phyloP scores from a whole-genome alignment of 2,113 vertebrate species.

The Erinaceus europaeus region DNA sequence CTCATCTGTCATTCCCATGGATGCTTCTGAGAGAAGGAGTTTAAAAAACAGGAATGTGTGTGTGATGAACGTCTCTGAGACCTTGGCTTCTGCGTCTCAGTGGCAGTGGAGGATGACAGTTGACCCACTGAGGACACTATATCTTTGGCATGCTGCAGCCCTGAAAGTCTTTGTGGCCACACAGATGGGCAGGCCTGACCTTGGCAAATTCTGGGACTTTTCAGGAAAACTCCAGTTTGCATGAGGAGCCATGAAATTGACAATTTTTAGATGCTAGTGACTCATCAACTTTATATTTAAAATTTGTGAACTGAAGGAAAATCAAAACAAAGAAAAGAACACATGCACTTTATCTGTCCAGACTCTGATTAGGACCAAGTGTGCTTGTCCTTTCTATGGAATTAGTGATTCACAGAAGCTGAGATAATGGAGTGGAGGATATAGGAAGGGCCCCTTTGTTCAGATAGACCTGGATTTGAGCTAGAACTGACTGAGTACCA shows the following conservation, averaged over 20 bases:
- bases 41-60: neutral
- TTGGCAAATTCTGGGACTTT: neutral
- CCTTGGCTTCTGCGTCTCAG: neutral
- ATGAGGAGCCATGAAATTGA: neutral
- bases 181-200: too few relatives aligned
- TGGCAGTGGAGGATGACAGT: too few relatives aligned
- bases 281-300: conserved; percentile 1
- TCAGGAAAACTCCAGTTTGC: neutral
- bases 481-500: neutral
- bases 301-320: neutral
- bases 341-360: neutral
- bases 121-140: neutral
- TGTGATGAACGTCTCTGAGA: neutral
- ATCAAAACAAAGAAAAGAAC: neutral
- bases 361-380: neutral
- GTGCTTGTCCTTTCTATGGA: neutral
- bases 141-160: neutral
- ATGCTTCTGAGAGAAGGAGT: neutral
- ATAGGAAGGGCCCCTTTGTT: neutral
- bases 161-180: neutral
- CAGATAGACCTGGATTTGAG: neutral
- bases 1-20: neutral
- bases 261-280: conserved; percentile 31
- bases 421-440: neutral
- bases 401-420: neutral